phyloP scores from a whole-genome alignment of 2,888 invertebrate species.

The Pegoplata infirma region DNA sequence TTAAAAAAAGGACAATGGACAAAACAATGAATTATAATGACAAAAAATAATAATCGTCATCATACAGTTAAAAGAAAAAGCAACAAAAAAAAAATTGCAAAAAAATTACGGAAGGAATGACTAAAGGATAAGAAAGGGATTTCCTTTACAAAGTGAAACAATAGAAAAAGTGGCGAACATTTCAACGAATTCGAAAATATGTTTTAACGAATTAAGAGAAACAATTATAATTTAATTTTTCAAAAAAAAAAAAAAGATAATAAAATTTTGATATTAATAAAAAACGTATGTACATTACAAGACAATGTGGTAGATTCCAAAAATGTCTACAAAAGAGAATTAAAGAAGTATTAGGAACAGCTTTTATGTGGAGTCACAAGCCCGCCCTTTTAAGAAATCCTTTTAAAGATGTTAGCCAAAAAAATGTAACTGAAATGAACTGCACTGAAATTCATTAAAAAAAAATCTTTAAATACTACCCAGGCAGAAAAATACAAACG shows the following conservation, averaged over 20 bases:
- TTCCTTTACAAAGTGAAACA: background rate
- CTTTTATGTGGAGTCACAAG: too few species aligned
- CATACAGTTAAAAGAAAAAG: conserved; percentile 13
- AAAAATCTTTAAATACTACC: too few species aligned
- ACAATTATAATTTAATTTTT: background rate
- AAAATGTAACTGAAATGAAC: too few species aligned
- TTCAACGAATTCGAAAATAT: background rate
- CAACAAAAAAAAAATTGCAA: conserved; percentile 28
- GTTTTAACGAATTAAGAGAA: conserved; percentile 3
- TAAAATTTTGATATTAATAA: background rate
- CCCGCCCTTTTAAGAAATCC: too few species aligned
- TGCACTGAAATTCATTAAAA: too few species aligned
- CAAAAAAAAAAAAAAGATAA: too few species aligned
- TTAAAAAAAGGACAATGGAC: conserved; percentile 68
- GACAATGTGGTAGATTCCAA: too few species aligned
- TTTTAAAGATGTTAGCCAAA: too few species aligned
- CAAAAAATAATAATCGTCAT: conserved; percentile 53
- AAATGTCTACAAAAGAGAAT: too few species aligned
- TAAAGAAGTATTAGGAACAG: too few species aligned
- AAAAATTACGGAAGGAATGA: conserved; percentile 8
- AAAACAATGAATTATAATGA: conserved; percentile 67
- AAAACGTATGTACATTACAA: too few species aligned
- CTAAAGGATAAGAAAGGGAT: conserved; percentile 8
- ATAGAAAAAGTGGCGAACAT: background rate
- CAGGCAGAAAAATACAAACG: too few species aligned